Conservation (phyloP, 2,113 vertebrate species). For the Pygathrix nemaeus region DNA sequence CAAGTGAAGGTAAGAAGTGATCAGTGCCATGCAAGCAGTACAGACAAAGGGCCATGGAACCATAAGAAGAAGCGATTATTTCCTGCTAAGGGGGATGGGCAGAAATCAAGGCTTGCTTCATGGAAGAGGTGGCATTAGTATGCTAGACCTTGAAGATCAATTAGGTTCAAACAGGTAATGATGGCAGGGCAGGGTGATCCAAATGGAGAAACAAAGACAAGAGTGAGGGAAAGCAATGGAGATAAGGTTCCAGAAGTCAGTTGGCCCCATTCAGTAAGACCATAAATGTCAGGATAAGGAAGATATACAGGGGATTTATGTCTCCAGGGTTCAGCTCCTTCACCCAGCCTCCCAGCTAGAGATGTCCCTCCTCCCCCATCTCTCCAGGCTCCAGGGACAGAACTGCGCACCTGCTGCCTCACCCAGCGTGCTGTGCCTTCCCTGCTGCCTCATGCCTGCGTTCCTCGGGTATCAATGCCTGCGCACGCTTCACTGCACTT, state of each 20-base stretch:
- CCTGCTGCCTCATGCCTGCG: neutral
- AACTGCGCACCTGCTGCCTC: neutral
- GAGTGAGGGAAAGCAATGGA: neutral
- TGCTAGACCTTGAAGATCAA: neutral
- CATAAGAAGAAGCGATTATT: neutral
- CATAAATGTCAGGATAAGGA: neutral
- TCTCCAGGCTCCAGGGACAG: neutral
- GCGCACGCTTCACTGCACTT: neutral
- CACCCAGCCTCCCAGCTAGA: neutral
- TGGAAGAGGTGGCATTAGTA: neutral
- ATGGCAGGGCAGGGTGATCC: neutral
- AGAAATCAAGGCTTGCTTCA: neutral
- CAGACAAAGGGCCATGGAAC: neutral
- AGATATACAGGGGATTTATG: neutral
- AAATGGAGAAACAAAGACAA: neutral
- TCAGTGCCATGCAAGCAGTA: neutral
- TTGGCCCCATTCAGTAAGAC: neutral
- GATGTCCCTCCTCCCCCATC: neutral
- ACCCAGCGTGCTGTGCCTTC: neutral
- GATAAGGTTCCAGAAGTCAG: neutral
- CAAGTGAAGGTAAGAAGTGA: neutral
- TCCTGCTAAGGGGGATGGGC: neutral
- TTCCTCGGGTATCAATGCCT: neutral
- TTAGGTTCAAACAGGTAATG: neutral
- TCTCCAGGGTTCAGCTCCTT: neutral